Percentiles rank a stretch among this genome's conserved stretches.
phyloP scores from a whole-genome alignment of 2,888 invertebrate species.

The Geophilus truncorum region DNA sequence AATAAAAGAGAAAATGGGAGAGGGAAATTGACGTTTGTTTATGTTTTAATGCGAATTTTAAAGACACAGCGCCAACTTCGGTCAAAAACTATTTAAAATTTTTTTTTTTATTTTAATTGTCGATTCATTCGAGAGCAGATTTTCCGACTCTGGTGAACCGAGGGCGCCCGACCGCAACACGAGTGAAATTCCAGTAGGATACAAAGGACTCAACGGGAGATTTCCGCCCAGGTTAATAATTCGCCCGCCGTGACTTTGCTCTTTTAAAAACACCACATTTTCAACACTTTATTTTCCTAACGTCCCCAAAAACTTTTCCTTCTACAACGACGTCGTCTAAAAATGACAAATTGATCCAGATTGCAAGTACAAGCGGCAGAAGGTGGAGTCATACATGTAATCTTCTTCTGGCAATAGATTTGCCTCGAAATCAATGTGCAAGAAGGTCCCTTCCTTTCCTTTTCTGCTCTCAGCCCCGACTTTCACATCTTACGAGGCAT shows the following conservation, averaged over 20 bases:
- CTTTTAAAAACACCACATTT: background rate
- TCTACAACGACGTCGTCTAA: background rate
- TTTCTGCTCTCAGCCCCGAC: background rate
- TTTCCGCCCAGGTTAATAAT: conserved; percentile 3
- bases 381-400: background rate
- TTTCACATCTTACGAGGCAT: conserved; percentile 18
- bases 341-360: background rate
- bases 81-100: no score
- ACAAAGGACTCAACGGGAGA: conserved; percentile 3
- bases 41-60: no score
- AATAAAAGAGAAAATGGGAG: background rate
- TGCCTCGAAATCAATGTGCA: background rate
- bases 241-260: background rate
- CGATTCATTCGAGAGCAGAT: no score
- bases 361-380: background rate
- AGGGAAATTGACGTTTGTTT: background rate
- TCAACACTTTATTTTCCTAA: background rate
- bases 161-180: background rate
- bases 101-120: background rate
- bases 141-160: background rate
- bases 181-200: conserved; percentile 1
- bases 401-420: conserved; percentile 19
- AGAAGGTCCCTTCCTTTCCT: background rate
- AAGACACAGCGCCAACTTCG: no score
- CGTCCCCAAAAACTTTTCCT: background rate